Conservation (phyloP, 2,888 invertebrate species). For the Leucophenga maculata region DNA sequence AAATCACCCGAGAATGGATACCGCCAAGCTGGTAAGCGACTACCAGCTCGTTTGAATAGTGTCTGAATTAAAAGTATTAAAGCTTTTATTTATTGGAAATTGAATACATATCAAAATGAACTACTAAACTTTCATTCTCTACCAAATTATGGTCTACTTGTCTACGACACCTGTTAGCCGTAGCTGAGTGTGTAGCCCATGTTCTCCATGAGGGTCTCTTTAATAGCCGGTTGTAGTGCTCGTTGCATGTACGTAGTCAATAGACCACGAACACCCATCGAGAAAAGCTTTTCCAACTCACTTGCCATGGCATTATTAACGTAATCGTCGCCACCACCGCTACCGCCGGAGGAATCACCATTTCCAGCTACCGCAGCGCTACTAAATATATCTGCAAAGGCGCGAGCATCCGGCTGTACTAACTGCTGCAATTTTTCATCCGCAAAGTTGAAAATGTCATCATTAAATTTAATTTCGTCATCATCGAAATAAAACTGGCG, state of each 20-base stretch:
- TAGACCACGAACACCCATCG: slow-evolving; percentile 86
- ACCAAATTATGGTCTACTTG: neutral
- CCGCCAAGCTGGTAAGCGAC: slow-evolving; percentile 62
- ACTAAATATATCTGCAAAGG: slow-evolving; percentile 65
- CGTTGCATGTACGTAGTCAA: slow-evolving; percentile 88
- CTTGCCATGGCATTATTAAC: slow-evolving; percentile 79
- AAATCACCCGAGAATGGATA: slow-evolving; percentile 49
- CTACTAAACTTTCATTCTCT: slow-evolving; percentile 1
- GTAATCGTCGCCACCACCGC: slow-evolving; percentile 71
- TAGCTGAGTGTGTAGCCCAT: slow-evolving; percentile 91
- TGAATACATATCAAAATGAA: slow-evolving; percentile 9
- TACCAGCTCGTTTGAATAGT: slow-evolving; percentile 7
- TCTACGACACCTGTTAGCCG: slow-evolving; percentile 73
- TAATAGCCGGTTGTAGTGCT: slow-evolving; percentile 87
- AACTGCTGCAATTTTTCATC: slow-evolving; percentile 63
- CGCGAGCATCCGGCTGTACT: slow-evolving; percentile 66
- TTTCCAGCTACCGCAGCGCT: slow-evolving; percentile 30
- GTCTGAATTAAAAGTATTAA: slow-evolving; percentile 23
- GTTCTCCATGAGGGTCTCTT: slow-evolving; percentile 88
- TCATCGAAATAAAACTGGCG: neutral
- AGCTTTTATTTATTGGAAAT: slow-evolving; percentile 15
- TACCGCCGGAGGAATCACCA: slow-evolving; percentile 36
- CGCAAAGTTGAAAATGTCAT: slow-evolving; percentile 63
- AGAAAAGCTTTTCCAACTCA: slow-evolving; percentile 89
- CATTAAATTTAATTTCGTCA: slow-evolving; percentile 63